Percentiles rank a stretch among this genome's conserved stretches.
These are phyloP conservation scores for Tribolium madens DNA, from an alignment of 1,140 invertebrate genomes.

Conservation along the genomic window DNA sequence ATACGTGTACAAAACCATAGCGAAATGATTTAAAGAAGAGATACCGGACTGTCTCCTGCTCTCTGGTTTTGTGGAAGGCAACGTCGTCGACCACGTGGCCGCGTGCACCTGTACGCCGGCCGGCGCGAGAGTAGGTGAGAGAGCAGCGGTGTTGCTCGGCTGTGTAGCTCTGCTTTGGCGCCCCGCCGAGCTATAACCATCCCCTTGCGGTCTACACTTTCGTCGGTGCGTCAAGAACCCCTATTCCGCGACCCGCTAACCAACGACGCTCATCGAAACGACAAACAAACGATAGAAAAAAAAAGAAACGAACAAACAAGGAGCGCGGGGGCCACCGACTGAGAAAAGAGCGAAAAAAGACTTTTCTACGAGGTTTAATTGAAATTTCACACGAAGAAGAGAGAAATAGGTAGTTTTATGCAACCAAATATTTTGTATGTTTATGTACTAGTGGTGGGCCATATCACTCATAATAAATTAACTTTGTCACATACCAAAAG, in stretches of 20 bases:
- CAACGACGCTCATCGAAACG: conserved; percentile 19
- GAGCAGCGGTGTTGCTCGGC: conserved; percentile 46
- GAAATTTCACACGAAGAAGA: neutral
- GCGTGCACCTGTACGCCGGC: conserved; percentile 48
- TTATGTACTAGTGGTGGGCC: too few relatives aligned
- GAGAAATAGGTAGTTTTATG: neutral
- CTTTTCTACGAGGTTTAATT: neutral
- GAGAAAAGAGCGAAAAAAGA: neutral
- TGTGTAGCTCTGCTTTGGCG: conserved; percentile 55
- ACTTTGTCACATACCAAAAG: too few relatives aligned
- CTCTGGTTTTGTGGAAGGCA: conserved; percentile 1
- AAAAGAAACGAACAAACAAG: neutral
- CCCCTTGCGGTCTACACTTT: conserved; percentile 60
- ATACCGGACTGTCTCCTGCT: too few relatives aligned
- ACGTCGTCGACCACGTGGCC: conserved; percentile 39
- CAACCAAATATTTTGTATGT: neutral
- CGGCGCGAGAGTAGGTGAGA: conserved; percentile 46
- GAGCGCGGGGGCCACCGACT: neutral
- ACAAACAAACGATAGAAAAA: neutral
- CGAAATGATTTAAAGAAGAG: too few relatives aligned
- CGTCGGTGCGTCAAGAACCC: conserved; percentile 58
- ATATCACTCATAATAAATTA: too few relatives aligned
- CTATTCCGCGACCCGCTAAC: conserved; percentile 41
- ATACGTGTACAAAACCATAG: neutral
- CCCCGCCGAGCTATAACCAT: conserved; percentile 59